These are phyloP conservation scores for Catamblyrhynchus diadema DNA, from an alignment of 2,797 vertebrate genomes.

Conservation along the genomic window DNA sequence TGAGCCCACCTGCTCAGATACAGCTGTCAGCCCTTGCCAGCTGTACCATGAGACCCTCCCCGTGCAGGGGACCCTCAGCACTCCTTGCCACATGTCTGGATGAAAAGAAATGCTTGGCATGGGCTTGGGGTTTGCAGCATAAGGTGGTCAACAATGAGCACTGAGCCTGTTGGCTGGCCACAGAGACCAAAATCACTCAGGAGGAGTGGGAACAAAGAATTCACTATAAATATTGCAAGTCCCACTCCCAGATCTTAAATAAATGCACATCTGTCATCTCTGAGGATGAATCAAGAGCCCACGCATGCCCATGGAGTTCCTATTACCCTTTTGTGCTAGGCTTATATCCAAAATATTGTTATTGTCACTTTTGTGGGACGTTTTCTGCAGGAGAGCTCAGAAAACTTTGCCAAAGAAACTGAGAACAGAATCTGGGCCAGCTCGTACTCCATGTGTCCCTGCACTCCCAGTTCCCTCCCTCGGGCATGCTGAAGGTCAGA, in stretches of 20 bases:
- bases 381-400: neutral
- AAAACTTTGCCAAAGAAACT: neutral
- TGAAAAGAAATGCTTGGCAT: accelerated
- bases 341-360: conserved; percentile 57
- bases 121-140: neutral
- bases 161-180: neutral
- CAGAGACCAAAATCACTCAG: neutral
- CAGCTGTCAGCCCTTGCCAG: neutral
- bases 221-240: neutral
- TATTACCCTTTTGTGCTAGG: conserved; percentile 45
- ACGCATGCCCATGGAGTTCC: conserved; percentile 15
- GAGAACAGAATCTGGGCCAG: neutral
- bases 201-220: conserved; percentile 14
- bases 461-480: accelerated
- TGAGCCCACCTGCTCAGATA: neutral
- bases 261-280: conserved; percentile 36
- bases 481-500: accelerated
- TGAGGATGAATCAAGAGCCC: conserved; percentile 51
- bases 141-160: neutral
- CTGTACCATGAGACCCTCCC: accelerated
- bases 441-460: neutral
- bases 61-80: accelerated
- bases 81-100: neutral
- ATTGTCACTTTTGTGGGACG: neutral
- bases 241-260: conserved; percentile 31